Conservation (phyloP, 2,113 vertebrate genomes). For the Pterocles orientalis region DNA sequence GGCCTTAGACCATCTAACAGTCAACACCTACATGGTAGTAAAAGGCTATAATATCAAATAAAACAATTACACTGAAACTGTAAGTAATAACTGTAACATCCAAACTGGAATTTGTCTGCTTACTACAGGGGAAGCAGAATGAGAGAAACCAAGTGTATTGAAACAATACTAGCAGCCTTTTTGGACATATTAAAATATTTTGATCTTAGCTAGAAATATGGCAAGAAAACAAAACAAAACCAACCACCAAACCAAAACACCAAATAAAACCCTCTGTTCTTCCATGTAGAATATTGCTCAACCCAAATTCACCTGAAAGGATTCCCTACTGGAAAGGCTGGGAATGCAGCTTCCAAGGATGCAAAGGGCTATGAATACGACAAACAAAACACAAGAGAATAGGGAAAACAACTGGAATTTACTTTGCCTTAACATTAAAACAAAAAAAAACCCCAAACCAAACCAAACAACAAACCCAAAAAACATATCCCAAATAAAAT, state of each 20-base stretch:
- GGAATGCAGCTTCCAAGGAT: background rate
- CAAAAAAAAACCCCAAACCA: background rate
- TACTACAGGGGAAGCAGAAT: background rate
- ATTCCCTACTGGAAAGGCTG: background rate
- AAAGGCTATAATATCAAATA: background rate
- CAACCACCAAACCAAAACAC: background rate
- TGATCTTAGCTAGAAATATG: background rate
- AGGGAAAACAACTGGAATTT: background rate
- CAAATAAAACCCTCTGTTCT: background rate
- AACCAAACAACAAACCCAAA: too few relatives aligned
- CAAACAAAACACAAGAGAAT: background rate
- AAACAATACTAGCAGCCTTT: background rate
- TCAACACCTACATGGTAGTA: background rate
- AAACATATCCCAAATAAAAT: background rate
- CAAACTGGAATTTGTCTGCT: background rate
- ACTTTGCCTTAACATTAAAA: background rate
- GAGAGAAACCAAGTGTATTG: background rate
- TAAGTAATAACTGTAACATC: background rate
- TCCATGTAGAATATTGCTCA: background rate
- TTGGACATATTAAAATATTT: background rate
- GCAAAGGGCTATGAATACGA: accelerated
- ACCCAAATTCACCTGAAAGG: background rate
- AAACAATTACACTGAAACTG: background rate
- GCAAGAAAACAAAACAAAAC: background rate
- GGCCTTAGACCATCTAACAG: background rate